Conservation (phyloP, 2,113 vertebrate genomes). For the Silurus glanis region DNA sequence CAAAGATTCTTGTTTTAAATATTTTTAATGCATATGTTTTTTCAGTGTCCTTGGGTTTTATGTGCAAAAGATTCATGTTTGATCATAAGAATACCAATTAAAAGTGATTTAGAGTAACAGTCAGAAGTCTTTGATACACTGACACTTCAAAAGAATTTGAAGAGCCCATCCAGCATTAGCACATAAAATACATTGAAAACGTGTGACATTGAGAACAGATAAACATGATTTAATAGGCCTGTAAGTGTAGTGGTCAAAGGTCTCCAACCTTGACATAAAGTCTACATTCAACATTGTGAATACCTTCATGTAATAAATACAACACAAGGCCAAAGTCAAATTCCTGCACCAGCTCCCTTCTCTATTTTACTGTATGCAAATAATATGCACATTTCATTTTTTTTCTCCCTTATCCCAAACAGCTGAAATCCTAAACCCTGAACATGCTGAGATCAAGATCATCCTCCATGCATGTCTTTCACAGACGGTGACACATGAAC, state of each 20-base stretch:
- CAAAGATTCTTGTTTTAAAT: not conserved
- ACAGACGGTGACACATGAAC: conserved; percentile 68
- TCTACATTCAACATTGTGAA: not conserved
- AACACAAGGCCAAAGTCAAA: not conserved
- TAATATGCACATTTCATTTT: conserved; percentile 55
- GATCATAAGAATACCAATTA: conserved; percentile 62
- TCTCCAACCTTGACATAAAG: not conserved
- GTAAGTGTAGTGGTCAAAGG: conserved; percentile 13
- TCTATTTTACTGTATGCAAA: conserved; percentile 51
- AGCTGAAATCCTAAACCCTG: conserved; percentile 66
- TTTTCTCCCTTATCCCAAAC: conserved; percentile 52
- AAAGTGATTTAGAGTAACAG: conserved; percentile 52
- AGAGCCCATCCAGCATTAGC: not conserved
- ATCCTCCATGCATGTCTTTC: conserved; percentile 31
- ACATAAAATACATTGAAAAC: conserved; percentile 1
- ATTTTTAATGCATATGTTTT: not conserved
- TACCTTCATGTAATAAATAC: not conserved
- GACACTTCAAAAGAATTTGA: conserved; percentile 13
- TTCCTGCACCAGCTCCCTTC: not conserved
- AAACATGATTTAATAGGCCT: conserved; percentile 1
- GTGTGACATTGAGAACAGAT: not conserved
- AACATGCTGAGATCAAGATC: conserved; percentile 42
- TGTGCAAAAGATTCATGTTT: conserved; percentile 15
- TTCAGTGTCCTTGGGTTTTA: not conserved
- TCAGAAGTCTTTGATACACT: not conserved